phyloP scores from a whole-genome alignment of 2,888 invertebrate species.

The Epirrhoe alternata region DNA sequence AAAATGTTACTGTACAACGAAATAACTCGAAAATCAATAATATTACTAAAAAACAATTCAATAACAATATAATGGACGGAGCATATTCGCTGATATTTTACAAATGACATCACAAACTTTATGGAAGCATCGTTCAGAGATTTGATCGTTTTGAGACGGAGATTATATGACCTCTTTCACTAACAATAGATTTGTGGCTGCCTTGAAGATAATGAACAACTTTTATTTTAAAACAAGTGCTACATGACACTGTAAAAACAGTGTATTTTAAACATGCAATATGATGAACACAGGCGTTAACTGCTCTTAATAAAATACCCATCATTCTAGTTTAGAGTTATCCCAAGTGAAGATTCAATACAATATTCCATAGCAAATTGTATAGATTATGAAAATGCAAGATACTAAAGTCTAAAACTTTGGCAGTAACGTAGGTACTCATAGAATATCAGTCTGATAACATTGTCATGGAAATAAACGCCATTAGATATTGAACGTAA shows the following conservation, averaged over 20 bases:
- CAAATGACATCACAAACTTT: slow-evolving; percentile 53
- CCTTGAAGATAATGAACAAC: not conserved
- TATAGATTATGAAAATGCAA: slow-evolving; percentile 34
- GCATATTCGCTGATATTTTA: slow-evolving; percentile 67
- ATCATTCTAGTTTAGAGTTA: slow-evolving; percentile 7
- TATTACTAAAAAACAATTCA: slow-evolving; percentile 39
- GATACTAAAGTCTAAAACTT: slow-evolving; percentile 70
- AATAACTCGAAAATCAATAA: slow-evolving; percentile 30
- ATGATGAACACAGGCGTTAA: not conserved
- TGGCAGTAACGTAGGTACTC: slow-evolving; percentile 77
- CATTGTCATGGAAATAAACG: slow-evolving; percentile 45
- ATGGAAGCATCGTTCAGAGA: slow-evolving; percentile 49
- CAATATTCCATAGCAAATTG: slow-evolving; percentile 25
- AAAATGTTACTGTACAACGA: slow-evolving; percentile 14
- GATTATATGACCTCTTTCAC: slow-evolving; percentile 4
- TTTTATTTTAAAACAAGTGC: not conserved
- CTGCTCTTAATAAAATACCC: slow-evolving; percentile 16
- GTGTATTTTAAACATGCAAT: too few relatives aligned
- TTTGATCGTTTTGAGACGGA: slow-evolving; percentile 12
- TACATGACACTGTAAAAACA: not conserved
- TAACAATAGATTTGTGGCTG: slow-evolving; percentile 1
- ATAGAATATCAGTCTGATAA: slow-evolving; percentile 68
- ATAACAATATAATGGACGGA: slow-evolving; percentile 74
- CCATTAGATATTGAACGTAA: slow-evolving; percentile 27
- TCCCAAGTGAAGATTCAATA: slow-evolving; percentile 15